phyloP scores from a whole-genome alignment of 2,888 invertebrate genomes.

The Drosophila anceps region DNA sequence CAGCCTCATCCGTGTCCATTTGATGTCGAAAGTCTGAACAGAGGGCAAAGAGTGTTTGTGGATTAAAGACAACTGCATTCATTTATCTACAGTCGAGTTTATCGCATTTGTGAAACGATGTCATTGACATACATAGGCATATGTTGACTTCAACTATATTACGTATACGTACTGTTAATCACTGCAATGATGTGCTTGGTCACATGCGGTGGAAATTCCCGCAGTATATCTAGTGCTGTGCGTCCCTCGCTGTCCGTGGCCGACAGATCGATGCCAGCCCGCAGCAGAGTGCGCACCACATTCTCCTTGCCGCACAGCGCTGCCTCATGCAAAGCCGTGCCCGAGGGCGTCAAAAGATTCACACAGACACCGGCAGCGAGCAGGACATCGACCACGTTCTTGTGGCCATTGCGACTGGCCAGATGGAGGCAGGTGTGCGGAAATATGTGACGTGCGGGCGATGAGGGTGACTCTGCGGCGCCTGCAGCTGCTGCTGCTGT shows the following conservation, averaged over 20 bases:
- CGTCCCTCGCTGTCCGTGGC: constrained; percentile 92
- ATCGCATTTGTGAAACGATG: not conserved
- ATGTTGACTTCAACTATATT: constrained; percentile 3
- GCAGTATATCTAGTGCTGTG: constrained; percentile 94
- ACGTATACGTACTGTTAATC: constrained; percentile 90
- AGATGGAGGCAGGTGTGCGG: constrained; percentile 95
- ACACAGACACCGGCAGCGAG: constrained; percentile 94
- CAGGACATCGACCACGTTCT: constrained; percentile 92
- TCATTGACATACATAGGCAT: not conserved
- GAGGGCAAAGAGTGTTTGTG: not conserved
- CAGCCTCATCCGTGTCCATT: constrained; percentile 82
- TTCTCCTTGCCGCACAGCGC: constrained; percentile 96
- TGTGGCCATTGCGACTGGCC: constrained; percentile 96
- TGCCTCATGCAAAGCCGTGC: constrained; percentile 97
- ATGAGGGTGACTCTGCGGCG: constrained; percentile 69
- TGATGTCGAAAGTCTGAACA: constrained; percentile 78
- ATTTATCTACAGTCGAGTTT: not conserved
- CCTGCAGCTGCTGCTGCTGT: constrained; percentile 28
- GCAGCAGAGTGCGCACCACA: constrained; percentile 92
- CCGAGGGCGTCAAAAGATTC: constrained; percentile 93
- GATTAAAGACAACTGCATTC: too few species aligned
- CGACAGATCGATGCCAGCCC: constrained; percentile 92
- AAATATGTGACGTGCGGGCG: constrained; percentile 76
- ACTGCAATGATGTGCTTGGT: constrained; percentile 94
- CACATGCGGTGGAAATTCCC: constrained; percentile 95